Conservation (phyloP, 2,113 vertebrate genomes). For the Lepus timidus region DNA sequence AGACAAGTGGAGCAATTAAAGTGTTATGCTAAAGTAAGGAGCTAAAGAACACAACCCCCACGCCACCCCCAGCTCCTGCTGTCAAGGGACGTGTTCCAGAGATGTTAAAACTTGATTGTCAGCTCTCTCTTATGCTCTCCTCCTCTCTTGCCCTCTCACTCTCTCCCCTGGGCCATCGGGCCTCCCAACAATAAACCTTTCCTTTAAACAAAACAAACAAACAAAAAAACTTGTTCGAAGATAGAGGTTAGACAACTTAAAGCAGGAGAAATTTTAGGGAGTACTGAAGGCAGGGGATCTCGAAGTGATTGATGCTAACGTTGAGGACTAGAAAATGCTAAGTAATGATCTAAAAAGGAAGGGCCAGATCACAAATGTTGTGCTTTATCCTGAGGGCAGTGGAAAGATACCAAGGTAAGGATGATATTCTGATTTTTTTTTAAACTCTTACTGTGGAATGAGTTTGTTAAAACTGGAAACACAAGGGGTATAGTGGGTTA, state of each 20-base stretch:
- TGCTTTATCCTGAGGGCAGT: not conserved
- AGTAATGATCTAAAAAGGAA: constrained; percentile 1
- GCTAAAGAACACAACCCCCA: not conserved
- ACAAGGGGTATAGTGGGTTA: too few relatives aligned
- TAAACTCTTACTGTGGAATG: not conserved
- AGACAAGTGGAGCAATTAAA: constrained; percentile 15
- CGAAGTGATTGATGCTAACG: not conserved
- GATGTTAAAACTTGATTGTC: not conserved
- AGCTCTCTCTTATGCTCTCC: too few relatives aligned
- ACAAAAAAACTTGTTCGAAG: too few relatives aligned
- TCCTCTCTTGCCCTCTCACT: too few relatives aligned
- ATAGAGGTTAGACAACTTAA: not conserved
- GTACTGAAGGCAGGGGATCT: not conserved
- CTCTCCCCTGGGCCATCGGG: too few relatives aligned
- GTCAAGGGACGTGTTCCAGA: not conserved
- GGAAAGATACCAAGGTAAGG: not conserved
- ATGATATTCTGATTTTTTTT: not conserved
- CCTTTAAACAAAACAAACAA: too few relatives aligned
- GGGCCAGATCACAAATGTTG: not conserved
- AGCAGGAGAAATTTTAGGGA: constrained; percentile 30
- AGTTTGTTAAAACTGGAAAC: not conserved
- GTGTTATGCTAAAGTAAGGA: constrained; percentile 7
- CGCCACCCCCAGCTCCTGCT: too few relatives aligned
- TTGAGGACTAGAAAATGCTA: not conserved
- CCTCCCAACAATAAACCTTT: too few relatives aligned